Evolutionary conservation across 2,888 invertebrate species (phyloP).

Genomic region (Strigamia transsilvanica): DNA sequence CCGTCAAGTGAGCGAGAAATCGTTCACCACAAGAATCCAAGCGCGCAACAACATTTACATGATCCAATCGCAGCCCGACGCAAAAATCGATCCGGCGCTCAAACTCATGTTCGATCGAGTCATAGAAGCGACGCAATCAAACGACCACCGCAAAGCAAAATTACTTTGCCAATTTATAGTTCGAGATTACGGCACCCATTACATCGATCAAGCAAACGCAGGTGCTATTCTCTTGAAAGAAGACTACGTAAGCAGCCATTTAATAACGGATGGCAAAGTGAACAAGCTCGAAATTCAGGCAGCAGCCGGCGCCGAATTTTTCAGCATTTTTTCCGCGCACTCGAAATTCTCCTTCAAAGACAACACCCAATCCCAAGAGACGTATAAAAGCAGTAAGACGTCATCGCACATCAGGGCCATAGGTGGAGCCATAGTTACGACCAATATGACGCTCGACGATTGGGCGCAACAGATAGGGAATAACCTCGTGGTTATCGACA

Average conservation of each 20-base stretch:
- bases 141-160: not conserved
- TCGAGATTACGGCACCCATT: conserved; percentile 49
- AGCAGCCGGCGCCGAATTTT: conserved; percentile 36
- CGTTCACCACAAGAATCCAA: conserved; percentile 9
- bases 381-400: not conserved
- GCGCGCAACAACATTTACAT: conserved; percentile 23
- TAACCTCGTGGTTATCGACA: conserved; percentile 32
- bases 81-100: not conserved
- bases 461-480: not conserved
- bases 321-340: not conserved
- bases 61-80: not conserved
- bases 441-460: conserved; percentile 22
- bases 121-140: not conserved
- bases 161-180: conserved; percentile 44
- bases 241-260: not conserved
- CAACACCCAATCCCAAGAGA: not conserved
- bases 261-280: not conserved
- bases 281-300: not conserved
- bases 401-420: conserved; percentile 1
- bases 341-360: not conserved
- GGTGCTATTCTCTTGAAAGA: conserved; percentile 50
- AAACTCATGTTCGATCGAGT: not conserved
- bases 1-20: conserved; percentile 28
- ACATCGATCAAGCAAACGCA: not conserved
- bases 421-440: conserved; percentile 5